Percentiles rank a stretch among this genome's conserved stretches.
Evolutionary conservation across 1,140 invertebrate genomes (phyloP).

Genomic region (Ooceraea biroi): DNA sequence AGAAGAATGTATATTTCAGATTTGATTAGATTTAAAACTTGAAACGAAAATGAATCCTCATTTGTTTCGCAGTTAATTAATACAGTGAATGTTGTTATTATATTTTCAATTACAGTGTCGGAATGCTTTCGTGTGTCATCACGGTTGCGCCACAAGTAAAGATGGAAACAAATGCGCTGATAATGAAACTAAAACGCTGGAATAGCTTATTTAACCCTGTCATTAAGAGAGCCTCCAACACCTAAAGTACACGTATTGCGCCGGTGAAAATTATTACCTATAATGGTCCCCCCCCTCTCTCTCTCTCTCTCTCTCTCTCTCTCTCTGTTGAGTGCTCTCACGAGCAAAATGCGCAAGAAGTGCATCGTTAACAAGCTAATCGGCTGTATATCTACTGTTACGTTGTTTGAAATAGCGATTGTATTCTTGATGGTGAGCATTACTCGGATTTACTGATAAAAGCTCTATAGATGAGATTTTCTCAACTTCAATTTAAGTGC

Average conservation of each 20-base stretch:
- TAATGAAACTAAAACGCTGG: neutral
- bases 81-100: neutral
- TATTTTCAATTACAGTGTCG: constrained; percentile 8
- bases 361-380: constrained; percentile 45
- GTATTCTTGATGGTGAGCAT: neutral
- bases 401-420: constrained; percentile 24
- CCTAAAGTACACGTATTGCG: constrained; percentile 16
- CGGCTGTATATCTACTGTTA: constrained; percentile 5
- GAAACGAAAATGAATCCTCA: neutral
- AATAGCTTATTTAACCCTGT: constrained; percentile 10
- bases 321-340: constrained; percentile 18
- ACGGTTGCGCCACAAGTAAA: neutral
- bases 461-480: neutral
- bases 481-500: neutral
- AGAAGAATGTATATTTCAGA: too few relatives aligned
- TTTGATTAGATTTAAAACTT: constrained; percentile 41
- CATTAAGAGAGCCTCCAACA: neutral
- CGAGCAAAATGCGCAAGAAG: constrained; percentile 24
- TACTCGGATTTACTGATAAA: neutral
- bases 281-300: neutral
- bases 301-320: too few relatives aligned
- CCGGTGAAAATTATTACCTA: constrained; percentile 30
- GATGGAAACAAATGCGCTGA: constrained; percentile 7
- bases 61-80: neutral
- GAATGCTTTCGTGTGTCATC: neutral